Evolutionary conservation across 2,888 invertebrate species (phyloP).

Genomic region (Agrochola lychnidis): DNA sequence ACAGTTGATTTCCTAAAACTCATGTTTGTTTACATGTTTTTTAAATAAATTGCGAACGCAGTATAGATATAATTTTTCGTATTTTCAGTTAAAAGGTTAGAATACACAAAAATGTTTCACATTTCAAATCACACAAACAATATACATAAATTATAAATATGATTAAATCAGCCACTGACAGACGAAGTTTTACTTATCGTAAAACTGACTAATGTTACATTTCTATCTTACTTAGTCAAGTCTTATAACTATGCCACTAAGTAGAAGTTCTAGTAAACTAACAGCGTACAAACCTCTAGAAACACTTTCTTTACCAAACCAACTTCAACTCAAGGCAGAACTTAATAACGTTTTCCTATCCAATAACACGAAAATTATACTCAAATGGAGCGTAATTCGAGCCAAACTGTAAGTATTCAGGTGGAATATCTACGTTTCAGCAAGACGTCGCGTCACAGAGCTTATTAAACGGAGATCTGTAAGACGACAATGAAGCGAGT

Average conservation of each 20-base stretch:
- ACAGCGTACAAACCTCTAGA: slow-evolving; percentile 13
- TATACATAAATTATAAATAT: too few relatives aligned
- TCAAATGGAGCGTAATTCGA: slow-evolving; percentile 59
- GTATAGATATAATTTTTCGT: too few relatives aligned
- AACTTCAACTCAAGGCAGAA: slow-evolving; percentile 38
- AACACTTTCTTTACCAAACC: slow-evolving; percentile 40
- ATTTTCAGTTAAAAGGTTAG: neutral
- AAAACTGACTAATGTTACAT: too few relatives aligned
- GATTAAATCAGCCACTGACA: too few relatives aligned
- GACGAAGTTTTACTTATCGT: neutral
- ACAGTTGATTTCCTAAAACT: too few relatives aligned
- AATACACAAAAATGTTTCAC: neutral
- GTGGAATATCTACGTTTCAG: slow-evolving; percentile 53
- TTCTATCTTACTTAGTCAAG: neutral
- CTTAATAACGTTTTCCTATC: slow-evolving; percentile 58
- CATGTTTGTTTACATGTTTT: too few relatives aligned
- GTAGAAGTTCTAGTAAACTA: slow-evolving; percentile 3
- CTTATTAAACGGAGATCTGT: slow-evolving; percentile 64
- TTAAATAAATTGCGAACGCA: too few relatives aligned
- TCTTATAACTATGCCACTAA: neutral
- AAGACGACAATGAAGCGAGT: slow-evolving; percentile 58
- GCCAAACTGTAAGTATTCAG: slow-evolving; percentile 57
- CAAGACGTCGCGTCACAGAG: slow-evolving; percentile 55
- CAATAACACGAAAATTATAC: slow-evolving; percentile 64
- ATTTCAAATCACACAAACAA: neutral